Conservation (phyloP, 2,888 invertebrate species). For the Leptinotarsa peninsularis region DNA sequence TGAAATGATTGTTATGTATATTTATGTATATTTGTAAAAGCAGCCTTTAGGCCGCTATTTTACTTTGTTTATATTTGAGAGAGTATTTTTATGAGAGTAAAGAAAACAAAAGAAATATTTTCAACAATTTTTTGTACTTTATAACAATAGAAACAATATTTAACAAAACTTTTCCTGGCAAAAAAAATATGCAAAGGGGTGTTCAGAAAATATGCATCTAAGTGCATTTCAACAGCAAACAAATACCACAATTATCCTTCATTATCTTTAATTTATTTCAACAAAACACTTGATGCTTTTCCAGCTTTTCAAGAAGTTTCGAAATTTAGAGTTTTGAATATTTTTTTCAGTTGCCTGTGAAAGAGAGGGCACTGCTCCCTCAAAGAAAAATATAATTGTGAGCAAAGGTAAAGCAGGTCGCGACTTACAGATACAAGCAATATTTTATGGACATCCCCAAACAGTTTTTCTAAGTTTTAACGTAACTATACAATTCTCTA, state of each 20-base stretch:
- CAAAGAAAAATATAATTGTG: slow-evolving; percentile 40
- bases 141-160: slow-evolving; percentile 62
- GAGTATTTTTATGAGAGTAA: slow-evolving; percentile 34
- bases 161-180: slow-evolving; percentile 57
- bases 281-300: no score
- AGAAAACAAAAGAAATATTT: slow-evolving; percentile 53
- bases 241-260: no score
- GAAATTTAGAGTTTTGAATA: not conserved
- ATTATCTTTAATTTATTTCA: no score
- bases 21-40: slow-evolving; percentile 2
- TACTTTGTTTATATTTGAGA: slow-evolving; percentile 6
- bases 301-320: not conserved
- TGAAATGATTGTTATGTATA: slow-evolving; percentile 11
- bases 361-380: not conserved
- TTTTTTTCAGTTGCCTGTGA: not conserved
- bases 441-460: slow-evolving; percentile 37
- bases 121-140: slow-evolving; percentile 61
- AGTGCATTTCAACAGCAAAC: no score
- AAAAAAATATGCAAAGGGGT: slow-evolving; percentile 39
- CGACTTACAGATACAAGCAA: no score
- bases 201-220: not conserved
- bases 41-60: not conserved
- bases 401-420: no score
- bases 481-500: slow-evolving; percentile 47
- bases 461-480: slow-evolving; percentile 58